These are phyloP conservation scores for Hemistola chrysoprasaria DNA, from an alignment of 2,888 invertebrate genomes.

Conservation along the genomic window DNA sequence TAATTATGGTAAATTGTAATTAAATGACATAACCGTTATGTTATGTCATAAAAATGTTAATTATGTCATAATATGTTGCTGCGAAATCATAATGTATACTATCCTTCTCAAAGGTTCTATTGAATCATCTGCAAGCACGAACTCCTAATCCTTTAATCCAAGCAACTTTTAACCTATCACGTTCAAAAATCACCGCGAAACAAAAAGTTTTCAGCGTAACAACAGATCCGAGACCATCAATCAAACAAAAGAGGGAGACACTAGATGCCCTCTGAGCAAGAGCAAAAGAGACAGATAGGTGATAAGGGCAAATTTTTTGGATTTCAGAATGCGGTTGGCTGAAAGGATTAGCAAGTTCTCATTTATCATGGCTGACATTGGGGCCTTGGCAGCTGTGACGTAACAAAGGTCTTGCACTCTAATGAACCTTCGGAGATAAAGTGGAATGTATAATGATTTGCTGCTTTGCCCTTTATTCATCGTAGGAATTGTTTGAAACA, in stretches of 20 bases:
- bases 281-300: conserved; percentile 17
- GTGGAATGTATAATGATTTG: conserved; percentile 3
- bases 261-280: conserved; percentile 5
- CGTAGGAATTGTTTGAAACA: too few relatives aligned
- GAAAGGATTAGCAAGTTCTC: conserved; percentile 38
- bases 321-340: conserved; percentile 30
- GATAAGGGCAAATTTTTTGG: conserved; percentile 29
- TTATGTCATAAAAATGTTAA: too few relatives aligned
- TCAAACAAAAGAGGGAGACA: conserved; percentile 21
- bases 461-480: neutral
- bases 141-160: conserved; percentile 17
- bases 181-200: conserved; percentile 25
- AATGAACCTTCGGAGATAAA: conserved; percentile 34
- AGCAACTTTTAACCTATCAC: conserved; percentile 22
- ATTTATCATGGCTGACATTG: conserved; percentile 38
- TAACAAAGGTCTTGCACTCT: conserved; percentile 36
- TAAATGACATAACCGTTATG: too few relatives aligned
- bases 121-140: neutral
- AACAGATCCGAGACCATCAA: conserved; percentile 25
- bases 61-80: too few relatives aligned
- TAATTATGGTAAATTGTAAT: too few relatives aligned
- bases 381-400: conserved; percentile 28
- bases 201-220: conserved; percentile 23
- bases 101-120: too few relatives aligned
- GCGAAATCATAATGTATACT: too few relatives aligned